phyloP scores from a whole-genome alignment of 2,888 invertebrate genomes.

The Clepsis dumicolana region DNA sequence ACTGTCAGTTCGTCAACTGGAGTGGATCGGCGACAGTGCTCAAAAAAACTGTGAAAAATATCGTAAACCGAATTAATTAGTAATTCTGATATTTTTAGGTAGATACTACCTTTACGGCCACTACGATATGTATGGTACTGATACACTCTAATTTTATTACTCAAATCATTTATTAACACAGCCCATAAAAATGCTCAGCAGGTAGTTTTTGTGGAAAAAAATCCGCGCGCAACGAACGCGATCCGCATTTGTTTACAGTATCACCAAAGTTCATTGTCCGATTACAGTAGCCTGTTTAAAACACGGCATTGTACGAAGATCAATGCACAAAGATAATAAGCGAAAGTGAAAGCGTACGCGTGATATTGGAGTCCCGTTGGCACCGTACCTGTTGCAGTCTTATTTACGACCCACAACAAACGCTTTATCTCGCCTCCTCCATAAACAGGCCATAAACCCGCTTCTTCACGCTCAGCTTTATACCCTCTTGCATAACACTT shows the following conservation, averaged over 20 bases:
- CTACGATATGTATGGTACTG: too few relatives aligned
- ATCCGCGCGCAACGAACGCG: neutral
- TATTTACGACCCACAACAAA: constrained; percentile 86
- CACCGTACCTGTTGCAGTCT: constrained; percentile 84
- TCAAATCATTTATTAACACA: neutral
- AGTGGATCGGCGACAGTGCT: too few relatives aligned
- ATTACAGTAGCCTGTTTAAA: constrained; percentile 46
- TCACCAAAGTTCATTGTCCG: constrained; percentile 34
- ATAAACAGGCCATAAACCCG: constrained; percentile 82
- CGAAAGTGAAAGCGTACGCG: constrained; percentile 81
- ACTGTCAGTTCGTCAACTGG: too few relatives aligned
- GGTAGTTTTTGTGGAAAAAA: constrained; percentile 1
- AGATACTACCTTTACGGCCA: too few relatives aligned
- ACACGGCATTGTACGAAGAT: constrained; percentile 57
- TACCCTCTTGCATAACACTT: constrained; percentile 80
- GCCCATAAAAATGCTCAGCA: neutral
- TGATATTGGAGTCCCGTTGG: constrained; percentile 81
- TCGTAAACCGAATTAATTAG: too few relatives aligned
- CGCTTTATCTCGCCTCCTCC: constrained; percentile 82
- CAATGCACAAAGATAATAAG: constrained; percentile 76
- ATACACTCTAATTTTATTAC: neutral
- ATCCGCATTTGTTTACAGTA: constrained; percentile 32
- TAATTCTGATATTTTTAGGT: too few relatives aligned
- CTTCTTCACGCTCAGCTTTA: constrained; percentile 68
- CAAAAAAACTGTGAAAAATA: too few relatives aligned